Evolutionary conservation across 2,888 invertebrate genomes (phyloP).

Genomic region (Tipula confusa): DNA sequence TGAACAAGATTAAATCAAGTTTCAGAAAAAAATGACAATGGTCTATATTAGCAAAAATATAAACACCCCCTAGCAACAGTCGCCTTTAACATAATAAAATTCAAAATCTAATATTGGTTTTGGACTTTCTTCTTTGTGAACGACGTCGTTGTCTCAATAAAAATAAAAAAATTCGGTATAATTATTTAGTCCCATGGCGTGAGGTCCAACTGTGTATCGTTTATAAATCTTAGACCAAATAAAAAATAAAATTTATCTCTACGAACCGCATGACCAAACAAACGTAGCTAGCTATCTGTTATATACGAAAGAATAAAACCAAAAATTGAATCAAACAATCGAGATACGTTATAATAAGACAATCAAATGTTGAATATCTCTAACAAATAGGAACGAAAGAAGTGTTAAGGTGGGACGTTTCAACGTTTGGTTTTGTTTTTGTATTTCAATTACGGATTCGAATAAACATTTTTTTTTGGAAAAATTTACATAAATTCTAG

Average conservation of each 20-base stretch:
- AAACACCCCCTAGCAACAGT: not conserved
- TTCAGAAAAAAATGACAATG: no score
- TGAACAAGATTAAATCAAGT: no score
- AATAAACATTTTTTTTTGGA: not conserved
- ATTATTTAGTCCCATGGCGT: slow-evolving; percentile 3
- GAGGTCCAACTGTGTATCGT: slow-evolving; percentile 7
- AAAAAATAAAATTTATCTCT: slow-evolving; percentile 12
- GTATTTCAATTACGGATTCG: not conserved
- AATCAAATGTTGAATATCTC: not conserved
- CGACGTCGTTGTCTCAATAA: not conserved
- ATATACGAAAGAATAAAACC: not conserved
- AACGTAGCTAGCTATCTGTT: no score
- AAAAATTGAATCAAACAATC: slow-evolving; percentile 12
- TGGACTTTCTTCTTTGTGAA: not conserved
- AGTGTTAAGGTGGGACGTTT: slow-evolving; percentile 25
- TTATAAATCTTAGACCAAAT: not conserved
- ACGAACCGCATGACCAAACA: not conserved
- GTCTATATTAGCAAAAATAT: no score
- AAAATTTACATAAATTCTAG: not conserved
- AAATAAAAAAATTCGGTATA: not conserved
- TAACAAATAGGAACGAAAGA: slow-evolving; percentile 7
- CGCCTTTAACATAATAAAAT: not conserved
- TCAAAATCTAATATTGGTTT: not conserved
- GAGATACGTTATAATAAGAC: slow-evolving; percentile 25
- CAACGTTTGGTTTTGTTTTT: not conserved